Base-by-base conservation (phyloP, 2,113 vertebrate species). In the Limnothrissa miodon region DNA sequence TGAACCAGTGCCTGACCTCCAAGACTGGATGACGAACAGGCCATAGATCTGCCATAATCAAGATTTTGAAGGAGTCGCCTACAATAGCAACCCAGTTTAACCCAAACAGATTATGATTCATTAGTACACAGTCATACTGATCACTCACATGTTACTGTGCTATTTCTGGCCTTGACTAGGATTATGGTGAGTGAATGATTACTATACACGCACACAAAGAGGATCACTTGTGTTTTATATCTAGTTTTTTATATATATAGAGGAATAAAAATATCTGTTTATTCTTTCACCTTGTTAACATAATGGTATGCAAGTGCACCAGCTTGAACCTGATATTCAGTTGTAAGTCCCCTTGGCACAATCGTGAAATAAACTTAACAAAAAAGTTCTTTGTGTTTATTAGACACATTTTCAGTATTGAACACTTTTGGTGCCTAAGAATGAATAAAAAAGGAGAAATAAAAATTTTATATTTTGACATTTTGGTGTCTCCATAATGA, bases 1-100 rank as follows among this genome's bases (percentile, higher is more conserved):
- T 99, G 87, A 99, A 99, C 93, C 98, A 99, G 92, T 99, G 98
- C 85, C 91, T 99, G 83, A 92, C 96, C 21, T 89, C 92, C 62
- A 95, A 93, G 53, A 78, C 11, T 23, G 11, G 81, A 74, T 94
- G 89, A 94, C 59, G 23, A 21, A 1, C 51, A 19, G 19, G 51
- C 3, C 51, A 48, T 48, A 48, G 15, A 17, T 48, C 46, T 48
- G 46, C 11, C 11, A 2, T 17, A 48, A 1, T 3, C 51, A 23
- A 23, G 6, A 23, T 23, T 56, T 5, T 56, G 51, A 4, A 56
- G 51, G 19, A 23, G 51, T 23, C 4, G 2, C 21, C 5, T 23
- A 23, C 51, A 56, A 19, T 74, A 13, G 13, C 11, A 74, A 29
- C 59, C n/a, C 9, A 8, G 6, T 66, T 8, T 1, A 29, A 70